Evolutionary conservation across 2,888 invertebrate genomes (phyloP), one percentile per base, ranked within the genome.

Genomic region (Calameuta idolon): DNA sequence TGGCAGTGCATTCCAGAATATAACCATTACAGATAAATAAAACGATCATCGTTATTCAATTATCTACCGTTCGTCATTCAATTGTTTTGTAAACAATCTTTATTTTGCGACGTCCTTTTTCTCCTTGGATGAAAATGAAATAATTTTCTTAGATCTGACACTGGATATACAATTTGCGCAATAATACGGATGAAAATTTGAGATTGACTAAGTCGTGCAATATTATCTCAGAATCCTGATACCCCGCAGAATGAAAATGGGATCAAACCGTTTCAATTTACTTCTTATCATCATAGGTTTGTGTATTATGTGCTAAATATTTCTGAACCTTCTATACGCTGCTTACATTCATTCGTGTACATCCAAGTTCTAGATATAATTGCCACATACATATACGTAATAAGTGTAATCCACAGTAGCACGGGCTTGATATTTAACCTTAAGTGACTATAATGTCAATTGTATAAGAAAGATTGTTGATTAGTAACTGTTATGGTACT

Each of bases 71-170:
- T 55, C 55, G 23, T 55, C 55, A 15, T 23, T 5, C 33, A 31
- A 75, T 75, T 75, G 77, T 77, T 77, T 75, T 77, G 35, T 77
- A 40, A 77, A 77, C 75, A 77, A 77, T 40, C 40, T 77, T 77
- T 75, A 69, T 77, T 77, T 77, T 69, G 75, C 75, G 69, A 69
- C 15, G 30, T 55, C 11, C 15, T 30, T 55, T 75, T 75, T 77
- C 12, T 34, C 31, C 9, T 55, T 55, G 2, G 9, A 55, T 55
- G 23, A 55, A 23, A 55, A 55, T 55, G 55, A 23, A 55, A 23
- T 55, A 23, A 55, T 55, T 55, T 55, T 55, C 55, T 55, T 55
- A 55, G 5, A 23, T 55, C 55, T 23, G 9, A 55, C 23, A 23
- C 55, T 55, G 55, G 23, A 55, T 55, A 55, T 55, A 15, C 55